Conservation (phyloP, 2,888 invertebrate species). For the Nomada fucata region DNA sequence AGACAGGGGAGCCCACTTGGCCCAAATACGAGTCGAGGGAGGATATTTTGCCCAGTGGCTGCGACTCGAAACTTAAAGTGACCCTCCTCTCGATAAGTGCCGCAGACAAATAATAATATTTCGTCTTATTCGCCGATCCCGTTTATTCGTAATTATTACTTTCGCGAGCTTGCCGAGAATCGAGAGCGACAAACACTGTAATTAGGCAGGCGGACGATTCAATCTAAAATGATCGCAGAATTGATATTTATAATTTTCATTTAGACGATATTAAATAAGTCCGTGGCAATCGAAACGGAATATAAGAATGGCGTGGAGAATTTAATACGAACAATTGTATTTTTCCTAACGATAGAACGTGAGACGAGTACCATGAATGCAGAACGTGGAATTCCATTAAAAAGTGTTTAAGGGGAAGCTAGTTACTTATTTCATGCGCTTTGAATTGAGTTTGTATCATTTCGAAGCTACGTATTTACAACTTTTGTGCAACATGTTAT, state of each 20-base stretch:
- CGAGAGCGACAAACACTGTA: neutral
- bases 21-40: slow-evolving; percentile 65
- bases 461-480: no score
- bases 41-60: slow-evolving; percentile 53
- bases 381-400: no score
- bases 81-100: slow-evolving; percentile 52
- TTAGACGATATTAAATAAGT: neutral
- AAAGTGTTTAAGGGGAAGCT: no score
- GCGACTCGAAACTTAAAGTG: slow-evolving; percentile 58
- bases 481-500: no score
- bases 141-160: neutral
- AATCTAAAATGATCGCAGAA: neutral
- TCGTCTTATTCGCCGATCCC: slow-evolving; percentile 4
- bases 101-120: slow-evolving; percentile 34
- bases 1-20: slow-evolving; percentile 68
- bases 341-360: no score
- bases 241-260: neutral
- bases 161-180: neutral
- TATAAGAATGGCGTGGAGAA: neutral
- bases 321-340: neutral
- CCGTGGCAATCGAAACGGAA: neutral
- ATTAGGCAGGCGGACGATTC: neutral
- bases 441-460: no score
- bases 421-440: no score
- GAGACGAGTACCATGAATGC: no score